Evolutionary conservation across 2,888 invertebrate species (phyloP).

Genomic region (Nomada lathburiana): DNA sequence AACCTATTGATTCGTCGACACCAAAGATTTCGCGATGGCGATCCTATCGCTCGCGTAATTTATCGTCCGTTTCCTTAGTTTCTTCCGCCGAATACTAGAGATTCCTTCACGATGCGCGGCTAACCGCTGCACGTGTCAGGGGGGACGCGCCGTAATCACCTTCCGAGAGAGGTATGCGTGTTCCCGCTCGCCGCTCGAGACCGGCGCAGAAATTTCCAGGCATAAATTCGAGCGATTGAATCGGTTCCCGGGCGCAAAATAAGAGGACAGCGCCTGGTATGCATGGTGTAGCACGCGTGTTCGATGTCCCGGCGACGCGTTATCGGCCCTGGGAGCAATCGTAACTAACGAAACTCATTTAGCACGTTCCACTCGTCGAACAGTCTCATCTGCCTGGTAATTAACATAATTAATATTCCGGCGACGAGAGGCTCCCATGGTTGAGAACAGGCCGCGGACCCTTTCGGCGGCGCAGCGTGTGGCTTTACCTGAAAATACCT

Average conservation of each 20-base stretch:
- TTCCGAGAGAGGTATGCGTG: conserved; percentile 15
- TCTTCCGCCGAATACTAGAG: neutral
- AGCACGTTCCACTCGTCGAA: conserved; percentile 53
- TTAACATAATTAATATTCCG: conserved; percentile 80
- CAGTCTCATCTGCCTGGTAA: conserved; percentile 65
- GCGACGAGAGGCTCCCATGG: conserved; percentile 78
- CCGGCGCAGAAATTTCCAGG: conserved; percentile 12
- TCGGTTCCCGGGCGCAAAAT: conserved; percentile 14
- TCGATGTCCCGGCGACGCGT: conserved; percentile 39
- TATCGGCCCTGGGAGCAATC: conserved; percentile 35
- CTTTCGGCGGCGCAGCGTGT: conserved; percentile 76
- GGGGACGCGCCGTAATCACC: conserved; percentile 17
- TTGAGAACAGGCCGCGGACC: conserved; percentile 65
- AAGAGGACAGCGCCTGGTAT: conserved; percentile 26
- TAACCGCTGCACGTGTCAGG: conserved; percentile 19
- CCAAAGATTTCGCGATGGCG: no score
- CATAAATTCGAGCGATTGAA: conserved; percentile 32
- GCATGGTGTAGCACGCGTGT: conserved; percentile 45
- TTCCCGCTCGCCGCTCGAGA: neutral
- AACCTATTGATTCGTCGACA: no score
- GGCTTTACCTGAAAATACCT: conserved; percentile 75
- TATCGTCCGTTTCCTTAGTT: neutral
- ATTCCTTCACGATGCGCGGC: conserved; percentile 5
- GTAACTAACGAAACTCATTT: conserved; percentile 60
- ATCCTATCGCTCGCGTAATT: no score